phyloP scores from a whole-genome alignment of 1,140 invertebrate species.

The Apolygus lucorum region DNA sequence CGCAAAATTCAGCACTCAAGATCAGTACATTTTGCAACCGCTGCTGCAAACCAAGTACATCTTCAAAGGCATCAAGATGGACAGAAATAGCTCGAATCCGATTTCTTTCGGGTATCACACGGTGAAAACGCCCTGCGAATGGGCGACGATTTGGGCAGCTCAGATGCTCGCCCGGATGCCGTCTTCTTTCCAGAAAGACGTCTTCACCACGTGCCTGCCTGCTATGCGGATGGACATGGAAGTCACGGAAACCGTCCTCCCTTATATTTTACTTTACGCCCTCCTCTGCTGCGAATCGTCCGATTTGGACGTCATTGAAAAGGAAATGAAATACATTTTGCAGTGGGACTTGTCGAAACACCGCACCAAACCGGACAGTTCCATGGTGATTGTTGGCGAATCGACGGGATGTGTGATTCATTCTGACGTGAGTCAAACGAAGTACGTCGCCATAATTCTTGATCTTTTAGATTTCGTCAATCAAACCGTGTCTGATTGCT shows the following conservation, averaged over 20 bases:
- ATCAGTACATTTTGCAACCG: not conserved
- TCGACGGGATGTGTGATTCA: not conserved
- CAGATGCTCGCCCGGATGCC: conserved; percentile 49
- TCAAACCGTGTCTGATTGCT: not conserved
- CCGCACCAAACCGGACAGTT: not conserved
- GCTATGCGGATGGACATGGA: conserved; percentile 58
- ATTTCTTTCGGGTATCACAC: not conserved
- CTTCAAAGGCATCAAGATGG: conserved; percentile 5
- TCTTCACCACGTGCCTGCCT: conserved; percentile 56
- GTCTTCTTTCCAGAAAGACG: conserved; percentile 43
- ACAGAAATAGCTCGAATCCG: not conserved
- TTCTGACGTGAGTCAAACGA: not conserved
- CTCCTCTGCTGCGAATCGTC: not conserved
- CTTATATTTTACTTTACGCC: conserved; percentile 48
- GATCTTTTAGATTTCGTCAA: conserved; percentile 18
- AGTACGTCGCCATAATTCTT: conserved; percentile 9
- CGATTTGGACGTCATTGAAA: conserved; percentile 5
- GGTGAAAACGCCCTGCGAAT: conserved; percentile 39
- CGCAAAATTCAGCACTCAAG: not conserved
- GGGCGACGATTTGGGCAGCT: conserved; percentile 62
- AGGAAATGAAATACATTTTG: conserved; percentile 17
- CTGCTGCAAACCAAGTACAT: conserved; percentile 2
- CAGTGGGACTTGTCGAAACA: conserved; percentile 12
- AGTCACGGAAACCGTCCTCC: conserved; percentile 60
- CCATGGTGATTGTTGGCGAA: not conserved